Percentiles rank a stretch among this genome's conserved stretches.
Evolutionary conservation across 92 coral and sea anemone species (phyloP).

Genomic region (Umimayanthus kanabou): DNA sequence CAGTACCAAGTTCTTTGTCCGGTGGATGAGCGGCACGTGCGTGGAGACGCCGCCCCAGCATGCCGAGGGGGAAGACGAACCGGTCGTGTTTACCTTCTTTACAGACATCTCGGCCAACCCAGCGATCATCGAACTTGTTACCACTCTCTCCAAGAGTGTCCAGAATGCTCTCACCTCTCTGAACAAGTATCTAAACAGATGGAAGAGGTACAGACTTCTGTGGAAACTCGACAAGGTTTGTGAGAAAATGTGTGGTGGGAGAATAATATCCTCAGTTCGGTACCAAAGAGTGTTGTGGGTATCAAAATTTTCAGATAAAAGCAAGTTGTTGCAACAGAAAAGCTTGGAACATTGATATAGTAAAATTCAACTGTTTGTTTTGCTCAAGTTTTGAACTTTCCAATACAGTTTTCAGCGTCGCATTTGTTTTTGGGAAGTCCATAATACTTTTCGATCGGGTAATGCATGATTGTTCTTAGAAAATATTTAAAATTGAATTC

Average conservation of each 20-base stretch:
- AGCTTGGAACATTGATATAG: too few relatives aligned
- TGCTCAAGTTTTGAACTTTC: too few relatives aligned
- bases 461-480: too few relatives aligned
- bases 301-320: too few relatives aligned
- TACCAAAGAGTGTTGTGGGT: too few relatives aligned
- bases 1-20: constrained; percentile 70
- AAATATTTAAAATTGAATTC: too few relatives aligned
- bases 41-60: constrained; percentile 99
- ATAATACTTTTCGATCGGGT: too few relatives aligned
- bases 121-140: constrained; percentile 86
- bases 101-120: constrained; percentile 94
- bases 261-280: too few relatives aligned
- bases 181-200: constrained; percentile 90
- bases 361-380: too few relatives aligned
- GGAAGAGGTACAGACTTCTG: constrained; percentile 92
- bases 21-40: constrained; percentile 99
- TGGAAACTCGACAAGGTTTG: constrained; percentile 99
- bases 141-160: constrained; percentile 83
- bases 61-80: constrained; percentile 99
- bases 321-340: too few relatives aligned
- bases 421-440: too few relatives aligned
- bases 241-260: not conserved
- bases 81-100: constrained; percentile 96
- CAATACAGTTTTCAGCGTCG: too few relatives aligned
- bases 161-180: constrained; percentile 86